These are phyloP conservation scores for Xanthia icteritia DNA, from an alignment of 2,888 invertebrate species.

Conservation along the genomic window DNA sequence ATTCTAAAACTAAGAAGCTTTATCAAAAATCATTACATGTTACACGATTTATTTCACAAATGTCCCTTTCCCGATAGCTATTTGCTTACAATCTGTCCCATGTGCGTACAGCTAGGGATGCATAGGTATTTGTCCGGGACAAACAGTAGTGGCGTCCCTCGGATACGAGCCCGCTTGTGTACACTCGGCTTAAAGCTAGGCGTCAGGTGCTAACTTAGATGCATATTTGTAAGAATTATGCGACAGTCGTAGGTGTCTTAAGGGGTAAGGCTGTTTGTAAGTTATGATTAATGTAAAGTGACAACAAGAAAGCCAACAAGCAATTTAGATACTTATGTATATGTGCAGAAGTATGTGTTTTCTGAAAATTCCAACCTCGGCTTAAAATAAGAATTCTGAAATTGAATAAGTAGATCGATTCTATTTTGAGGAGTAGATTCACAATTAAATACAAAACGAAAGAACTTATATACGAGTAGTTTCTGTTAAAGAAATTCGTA, in stretches of 20 bases:
- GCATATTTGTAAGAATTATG: conserved; percentile 62
- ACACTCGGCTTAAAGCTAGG: conserved; percentile 56
- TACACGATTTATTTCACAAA: conserved; percentile 34
- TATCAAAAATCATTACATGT: background rate
- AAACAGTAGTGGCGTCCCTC: conserved; percentile 66
- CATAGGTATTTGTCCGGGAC: conserved; percentile 64
- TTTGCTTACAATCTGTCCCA: conserved; percentile 60
- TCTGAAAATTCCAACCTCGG: background rate
- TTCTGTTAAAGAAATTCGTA: no score
- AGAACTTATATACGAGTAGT: conserved; percentile 1
- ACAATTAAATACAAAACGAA: conserved; percentile 24
- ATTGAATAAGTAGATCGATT: background rate
- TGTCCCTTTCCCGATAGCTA: conserved; percentile 38
- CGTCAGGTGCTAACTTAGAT: conserved; percentile 62
- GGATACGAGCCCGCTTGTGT: conserved; percentile 58
- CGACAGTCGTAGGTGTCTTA: conserved; percentile 1
- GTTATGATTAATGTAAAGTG: background rate
- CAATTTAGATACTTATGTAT: background rate
- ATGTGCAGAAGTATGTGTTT: background rate
- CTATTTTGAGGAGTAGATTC: conserved; percentile 12
- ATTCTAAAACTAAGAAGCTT: no score
- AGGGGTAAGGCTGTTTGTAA: background rate
- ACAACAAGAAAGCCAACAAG: background rate
- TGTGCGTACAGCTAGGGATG: conserved; percentile 53
- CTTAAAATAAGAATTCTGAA: background rate